Base-by-base conservation (phyloP, 1,140 invertebrate genomes). In the Battus philenor region DNA sequence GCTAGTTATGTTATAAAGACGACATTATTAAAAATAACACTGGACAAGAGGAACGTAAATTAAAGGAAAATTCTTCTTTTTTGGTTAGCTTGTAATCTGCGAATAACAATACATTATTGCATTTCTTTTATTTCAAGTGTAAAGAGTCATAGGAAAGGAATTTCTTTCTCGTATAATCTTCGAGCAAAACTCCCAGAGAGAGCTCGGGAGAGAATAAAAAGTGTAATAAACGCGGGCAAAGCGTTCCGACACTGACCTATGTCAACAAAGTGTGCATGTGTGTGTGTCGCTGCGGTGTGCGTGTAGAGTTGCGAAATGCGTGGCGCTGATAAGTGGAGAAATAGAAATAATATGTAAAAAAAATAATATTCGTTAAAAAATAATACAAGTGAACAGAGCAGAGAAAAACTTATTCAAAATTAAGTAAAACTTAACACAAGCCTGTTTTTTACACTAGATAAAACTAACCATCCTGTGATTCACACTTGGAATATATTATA, bases 211-310 rank as follows among this genome's bases (percentile, higher is more conserved):
- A 29, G 46, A 58, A 47, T 50, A 70, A 75, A 71, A 67, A 64
- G 47, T 45, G 47, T 44, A 54, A 63, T 49, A 47, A 56, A 56
- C 34, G 17, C 33, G 9, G 30, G 33, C 41, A 44, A 33, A 36
- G 39, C 36, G 48, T 44, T 34, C 57, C 65, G 65, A 60, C 61
- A 77, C 77, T 78, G 77, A 81, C 77, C 77, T 81, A 77, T 71
- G 77, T 78, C 77, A 81, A 81, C 63, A 69, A 54, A 61, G 59
- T 48, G 50, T 38, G 51, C 31, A 26, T 11, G 27, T 17, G 59
- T 46, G 57, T 51, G 50, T 59, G 50, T 10, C 30, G 18, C 17
- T 6, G 15, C 17, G 8, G 22, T 51, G 47, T 54, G 39, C 1
- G 33, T 22, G 36, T 38, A 32, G 32, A 17, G 20, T 41, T 41